Evolutionary conservation across 2,797 vertebrate genomes (phyloP).

Genomic region (Myotis myotis): DNA sequence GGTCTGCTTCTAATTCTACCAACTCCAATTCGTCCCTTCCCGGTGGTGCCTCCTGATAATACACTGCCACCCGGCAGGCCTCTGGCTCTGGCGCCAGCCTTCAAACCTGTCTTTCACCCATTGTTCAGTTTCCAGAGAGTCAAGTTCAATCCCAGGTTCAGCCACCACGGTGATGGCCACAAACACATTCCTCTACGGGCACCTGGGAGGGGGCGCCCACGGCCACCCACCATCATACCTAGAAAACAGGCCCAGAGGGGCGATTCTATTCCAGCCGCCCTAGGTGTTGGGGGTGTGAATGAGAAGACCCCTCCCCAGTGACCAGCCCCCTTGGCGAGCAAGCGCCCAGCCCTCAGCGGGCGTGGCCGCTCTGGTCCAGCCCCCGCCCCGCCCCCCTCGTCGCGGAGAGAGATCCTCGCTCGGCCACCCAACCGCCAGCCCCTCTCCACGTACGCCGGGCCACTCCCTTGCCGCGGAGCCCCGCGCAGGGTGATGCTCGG

Average conservation of each 20-base stretch:
- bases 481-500: conserved; percentile 5
- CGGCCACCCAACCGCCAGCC: not conserved
- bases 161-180: not conserved
- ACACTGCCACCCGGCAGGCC: not conserved
- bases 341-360: conserved; percentile 40
- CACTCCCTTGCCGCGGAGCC: not conserved
- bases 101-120: conserved; percentile 52
- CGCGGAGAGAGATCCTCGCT: not conserved
- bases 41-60: not conserved
- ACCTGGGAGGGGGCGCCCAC: not conserved
- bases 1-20: not conserved
- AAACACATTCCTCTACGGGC: not conserved
- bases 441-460: not conserved
- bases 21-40: not conserved
- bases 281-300: not conserved
- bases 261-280: not conserved
- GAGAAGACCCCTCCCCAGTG: not conserved
- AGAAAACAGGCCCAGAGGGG: not conserved
- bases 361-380: conserved; percentile 51
- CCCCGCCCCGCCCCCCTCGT: not conserved
- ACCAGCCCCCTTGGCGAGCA: not conserved
- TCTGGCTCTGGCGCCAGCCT: not conserved
- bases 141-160: conserved; percentile 60
- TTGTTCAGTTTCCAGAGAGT: conserved; percentile 63
- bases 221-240: not conserved